Evolutionary conservation across 2,888 invertebrate genomes (phyloP).

Genomic region (Podabrus alpinus): DNA sequence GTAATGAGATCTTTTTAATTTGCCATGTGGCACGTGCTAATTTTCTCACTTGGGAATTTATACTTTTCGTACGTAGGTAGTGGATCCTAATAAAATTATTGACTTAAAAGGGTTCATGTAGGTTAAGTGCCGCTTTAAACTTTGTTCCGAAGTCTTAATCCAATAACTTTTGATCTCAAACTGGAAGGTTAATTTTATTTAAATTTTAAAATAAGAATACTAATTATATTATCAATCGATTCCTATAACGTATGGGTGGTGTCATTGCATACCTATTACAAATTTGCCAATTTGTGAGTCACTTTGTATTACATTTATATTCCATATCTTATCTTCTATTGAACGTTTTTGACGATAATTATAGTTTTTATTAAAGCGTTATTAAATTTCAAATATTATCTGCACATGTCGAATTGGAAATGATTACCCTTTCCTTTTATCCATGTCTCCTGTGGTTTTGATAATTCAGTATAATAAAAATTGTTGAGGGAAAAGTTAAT

Average conservation of each 20-base stretch:
- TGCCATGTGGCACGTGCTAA: neutral
- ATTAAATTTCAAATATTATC: neutral
- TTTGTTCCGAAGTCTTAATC: neutral
- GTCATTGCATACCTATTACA: neutral
- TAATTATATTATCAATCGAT: neutral
- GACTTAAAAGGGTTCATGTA: neutral
- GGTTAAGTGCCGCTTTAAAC: neutral
- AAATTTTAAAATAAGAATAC: neutral
- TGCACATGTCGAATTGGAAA: neutral
- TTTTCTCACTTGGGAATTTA: neutral
- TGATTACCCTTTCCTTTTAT: neutral
- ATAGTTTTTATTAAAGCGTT: neutral
- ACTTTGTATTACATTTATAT: neutral
- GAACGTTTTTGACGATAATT: neutral
- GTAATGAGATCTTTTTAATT: neutral
- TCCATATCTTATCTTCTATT: neutral
- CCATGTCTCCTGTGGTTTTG: neutral
- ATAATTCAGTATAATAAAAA: neutral
- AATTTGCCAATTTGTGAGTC: neutral
- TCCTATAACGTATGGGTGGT: neutral
- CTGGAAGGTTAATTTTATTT: neutral
- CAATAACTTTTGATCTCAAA: neutral
- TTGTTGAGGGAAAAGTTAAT: neutral
- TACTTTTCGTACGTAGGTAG: neutral
- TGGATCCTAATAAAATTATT: neutral